phyloP scores from a whole-genome alignment of 2,888 invertebrate genomes.

The Digitonthophagus gazella region DNA sequence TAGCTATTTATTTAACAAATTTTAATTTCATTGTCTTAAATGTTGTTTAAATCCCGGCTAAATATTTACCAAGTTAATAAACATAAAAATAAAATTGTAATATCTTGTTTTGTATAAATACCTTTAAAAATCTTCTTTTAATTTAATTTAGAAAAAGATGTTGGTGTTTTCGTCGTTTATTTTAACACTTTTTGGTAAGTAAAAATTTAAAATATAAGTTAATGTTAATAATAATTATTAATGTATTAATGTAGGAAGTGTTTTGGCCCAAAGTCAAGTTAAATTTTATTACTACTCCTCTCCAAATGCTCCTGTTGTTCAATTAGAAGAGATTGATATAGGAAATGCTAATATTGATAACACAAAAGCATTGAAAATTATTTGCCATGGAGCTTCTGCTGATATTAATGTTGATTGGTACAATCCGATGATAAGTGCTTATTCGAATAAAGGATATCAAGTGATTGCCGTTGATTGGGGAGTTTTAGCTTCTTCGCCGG shows the following conservation, averaged over 20 bases:
- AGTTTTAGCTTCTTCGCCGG: background rate
- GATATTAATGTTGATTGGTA: slow-evolving; percentile 22
- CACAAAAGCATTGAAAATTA: slow-evolving; percentile 17
- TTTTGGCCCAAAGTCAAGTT: background rate
- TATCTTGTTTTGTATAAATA: too few species aligned
- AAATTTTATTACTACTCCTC: background rate
- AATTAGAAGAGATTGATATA: background rate
- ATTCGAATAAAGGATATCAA: slow-evolving; percentile 12
- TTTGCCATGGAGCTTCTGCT: slow-evolving; percentile 21
- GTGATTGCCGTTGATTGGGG: slow-evolving; percentile 19
- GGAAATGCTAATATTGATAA: background rate
- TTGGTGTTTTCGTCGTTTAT: too few species aligned
- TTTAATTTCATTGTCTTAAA: background rate
- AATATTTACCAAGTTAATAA: background rate
- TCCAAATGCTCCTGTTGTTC: background rate
- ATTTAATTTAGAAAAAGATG: too few species aligned
- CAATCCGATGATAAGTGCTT: slow-evolving; percentile 14
- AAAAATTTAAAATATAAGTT: background rate
- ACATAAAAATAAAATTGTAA: background rate
- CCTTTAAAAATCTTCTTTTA: too few species aligned
- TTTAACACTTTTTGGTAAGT: too few species aligned
- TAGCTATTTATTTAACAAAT: background rate
- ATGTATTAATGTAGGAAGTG: background rate
- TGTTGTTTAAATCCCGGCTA: background rate
- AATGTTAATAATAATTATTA: too few species aligned